phyloP scores from a whole-genome alignment of 2,113 vertebrate genomes.

The Ageneiosus marmoratus region DNA sequence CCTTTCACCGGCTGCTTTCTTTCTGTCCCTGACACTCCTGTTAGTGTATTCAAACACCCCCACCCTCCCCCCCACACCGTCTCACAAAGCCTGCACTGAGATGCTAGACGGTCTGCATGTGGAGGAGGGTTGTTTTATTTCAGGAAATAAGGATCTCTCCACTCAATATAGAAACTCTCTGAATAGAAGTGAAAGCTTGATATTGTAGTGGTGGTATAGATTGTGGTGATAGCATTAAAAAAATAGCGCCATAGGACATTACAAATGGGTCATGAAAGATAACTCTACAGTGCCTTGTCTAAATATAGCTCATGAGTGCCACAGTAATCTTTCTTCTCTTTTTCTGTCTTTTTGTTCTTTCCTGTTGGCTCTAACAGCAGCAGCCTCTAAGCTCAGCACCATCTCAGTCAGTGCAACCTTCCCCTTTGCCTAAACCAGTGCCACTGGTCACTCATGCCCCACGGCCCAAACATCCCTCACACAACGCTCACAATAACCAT shows the following conservation, averaged over 20 bases:
- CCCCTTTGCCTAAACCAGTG: slow-evolving; percentile 81
- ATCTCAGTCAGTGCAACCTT: slow-evolving; percentile 82
- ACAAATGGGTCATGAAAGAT: slow-evolving; percentile 26
- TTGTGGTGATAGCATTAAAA: not conserved
- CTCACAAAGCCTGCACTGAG: not conserved
- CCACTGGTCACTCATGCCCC: slow-evolving; percentile 78
- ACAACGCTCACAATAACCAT: slow-evolving; percentile 72
- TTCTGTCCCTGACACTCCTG: slow-evolving; percentile 3
- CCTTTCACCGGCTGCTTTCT: slow-evolving; percentile 27
- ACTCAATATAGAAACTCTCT: slow-evolving; percentile 2
- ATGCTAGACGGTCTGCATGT: slow-evolving; percentile 8
- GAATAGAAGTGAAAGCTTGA: not conserved
- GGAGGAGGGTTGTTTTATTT: not conserved
- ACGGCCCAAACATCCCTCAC: slow-evolving; percentile 74
- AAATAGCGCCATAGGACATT: not conserved
- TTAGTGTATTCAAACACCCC: slow-evolving; percentile 9
- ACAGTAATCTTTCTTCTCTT: slow-evolving; percentile 44
- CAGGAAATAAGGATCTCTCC: not conserved
- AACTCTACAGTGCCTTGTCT: not conserved
- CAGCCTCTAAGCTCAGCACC: slow-evolving; percentile 64
- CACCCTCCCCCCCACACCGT: not conserved
- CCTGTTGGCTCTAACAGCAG: slow-evolving; percentile 53
- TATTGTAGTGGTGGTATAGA: not conserved
- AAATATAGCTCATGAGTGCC: slow-evolving; percentile 23
- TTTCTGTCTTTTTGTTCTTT: slow-evolving; percentile 13